Evolutionary conservation across 1,140 invertebrate species (phyloP).

Genomic region (Formica exsecta): DNA sequence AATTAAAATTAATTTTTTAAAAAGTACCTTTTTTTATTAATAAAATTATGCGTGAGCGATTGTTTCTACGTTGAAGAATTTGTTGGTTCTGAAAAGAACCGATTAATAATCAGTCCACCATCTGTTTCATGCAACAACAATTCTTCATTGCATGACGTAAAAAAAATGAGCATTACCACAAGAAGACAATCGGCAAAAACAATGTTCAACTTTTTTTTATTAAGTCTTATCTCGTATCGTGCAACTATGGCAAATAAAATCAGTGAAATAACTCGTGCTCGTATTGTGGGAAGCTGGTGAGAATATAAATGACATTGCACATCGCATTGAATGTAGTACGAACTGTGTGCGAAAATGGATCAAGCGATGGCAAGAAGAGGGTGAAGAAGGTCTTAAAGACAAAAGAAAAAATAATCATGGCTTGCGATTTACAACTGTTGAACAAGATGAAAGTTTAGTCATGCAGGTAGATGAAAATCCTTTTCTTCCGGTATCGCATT

Average conservation of each 20-base stretch:
- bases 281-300: neutral
- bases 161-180: too few relatives aligned
- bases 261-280: neutral
- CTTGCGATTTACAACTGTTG: neutral
- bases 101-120: too few relatives aligned
- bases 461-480: neutral
- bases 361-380: neutral
- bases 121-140: too few relatives aligned
- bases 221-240: neutral
- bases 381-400: neutral
- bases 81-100: too few relatives aligned
- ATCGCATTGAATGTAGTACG: neutral
- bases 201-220: too few relatives aligned
- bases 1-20: too few relatives aligned
- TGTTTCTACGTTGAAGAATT: too few relatives aligned
- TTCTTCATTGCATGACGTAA: too few relatives aligned
- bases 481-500: neutral
- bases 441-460: neutral
- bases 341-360: neutral
- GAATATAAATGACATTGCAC: neutral
- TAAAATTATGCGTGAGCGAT: too few relatives aligned
- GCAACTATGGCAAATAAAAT: neutral
- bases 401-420: neutral
- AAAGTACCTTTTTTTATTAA: too few relatives aligned
- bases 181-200: too few relatives aligned